Evolutionary conservation across 2,113 vertebrate genomes (phyloP).

Genomic region (Bothrops jararaca): DNA sequence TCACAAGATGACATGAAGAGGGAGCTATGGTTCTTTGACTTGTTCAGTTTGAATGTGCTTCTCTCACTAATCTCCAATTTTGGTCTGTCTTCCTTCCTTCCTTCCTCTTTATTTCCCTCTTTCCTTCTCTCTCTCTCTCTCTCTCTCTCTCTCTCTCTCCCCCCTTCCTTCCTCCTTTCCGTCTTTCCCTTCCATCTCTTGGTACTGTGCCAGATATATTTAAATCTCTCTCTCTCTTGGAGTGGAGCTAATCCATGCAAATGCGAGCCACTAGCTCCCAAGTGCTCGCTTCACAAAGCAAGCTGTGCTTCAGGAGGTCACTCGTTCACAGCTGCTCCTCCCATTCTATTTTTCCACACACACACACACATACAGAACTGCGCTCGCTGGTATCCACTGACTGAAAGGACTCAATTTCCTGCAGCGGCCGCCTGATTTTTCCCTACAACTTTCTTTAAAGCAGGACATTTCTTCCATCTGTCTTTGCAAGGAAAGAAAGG

Average conservation of each 20-base stretch:
- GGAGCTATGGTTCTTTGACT: slow-evolving; percentile 90
- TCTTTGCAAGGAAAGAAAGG: slow-evolving; percentile 72
- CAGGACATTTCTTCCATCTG: slow-evolving; percentile 79
- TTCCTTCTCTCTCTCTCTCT: slow-evolving; percentile 27
- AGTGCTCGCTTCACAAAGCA: slow-evolving; percentile 88
- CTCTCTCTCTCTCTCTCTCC: slow-evolving; percentile 56
- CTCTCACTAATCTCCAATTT: slow-evolving; percentile 50
- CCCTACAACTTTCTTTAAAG: slow-evolving; percentile 76
- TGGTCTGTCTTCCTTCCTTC: neutral
- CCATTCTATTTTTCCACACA: slow-evolving; percentile 66
- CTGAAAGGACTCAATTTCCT: slow-evolving; percentile 83
- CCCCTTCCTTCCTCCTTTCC: neutral
- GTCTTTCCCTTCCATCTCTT: slow-evolving; percentile 59
- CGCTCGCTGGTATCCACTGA: slow-evolving; percentile 73
- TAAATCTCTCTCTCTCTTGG: slow-evolving; percentile 87
- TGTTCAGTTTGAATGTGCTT: slow-evolving; percentile 66
- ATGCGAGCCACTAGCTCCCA: slow-evolving; percentile 84
- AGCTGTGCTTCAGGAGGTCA: slow-evolving; percentile 87
- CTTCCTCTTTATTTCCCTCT: slow-evolving; percentile 58
- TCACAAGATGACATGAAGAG: slow-evolving; percentile 89
- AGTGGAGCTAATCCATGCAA: slow-evolving; percentile 97
- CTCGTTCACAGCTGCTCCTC: slow-evolving; percentile 83
- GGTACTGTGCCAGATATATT: slow-evolving; percentile 86
- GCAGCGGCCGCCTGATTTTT: slow-evolving; percentile 74
- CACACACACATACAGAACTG: slow-evolving; percentile 62